phyloP scores from a whole-genome alignment of 2,888 invertebrate genomes.

The Osedax frankpressi region DNA sequence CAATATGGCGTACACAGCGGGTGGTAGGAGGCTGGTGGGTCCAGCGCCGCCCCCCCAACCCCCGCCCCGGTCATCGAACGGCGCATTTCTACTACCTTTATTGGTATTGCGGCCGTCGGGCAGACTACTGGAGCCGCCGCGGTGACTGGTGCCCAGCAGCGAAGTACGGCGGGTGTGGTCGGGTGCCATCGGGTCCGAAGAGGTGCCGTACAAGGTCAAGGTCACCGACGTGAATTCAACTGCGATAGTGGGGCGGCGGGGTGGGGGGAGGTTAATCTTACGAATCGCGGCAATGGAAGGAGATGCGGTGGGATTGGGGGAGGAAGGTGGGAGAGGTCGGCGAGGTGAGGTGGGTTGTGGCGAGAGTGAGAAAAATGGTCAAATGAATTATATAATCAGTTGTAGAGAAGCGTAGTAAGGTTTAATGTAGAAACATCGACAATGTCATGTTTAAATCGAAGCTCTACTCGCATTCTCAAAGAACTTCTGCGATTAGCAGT shows the following conservation, averaged over 20 bases:
- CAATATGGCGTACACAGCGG: background rate
- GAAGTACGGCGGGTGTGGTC: background rate
- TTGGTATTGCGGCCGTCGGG: background rate
- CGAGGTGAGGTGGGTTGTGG: background rate
- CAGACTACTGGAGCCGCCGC: background rate
- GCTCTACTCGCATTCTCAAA: too few species aligned
- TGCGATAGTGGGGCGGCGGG: background rate
- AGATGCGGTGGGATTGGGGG: background rate
- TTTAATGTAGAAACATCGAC: too few species aligned
- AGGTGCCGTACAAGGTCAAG: slow-evolving; percentile 79
- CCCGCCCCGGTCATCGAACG: background rate
- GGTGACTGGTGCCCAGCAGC: background rate
- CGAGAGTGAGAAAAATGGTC: background rate
- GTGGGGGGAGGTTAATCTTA: background rate
- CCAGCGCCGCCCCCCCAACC: background rate
- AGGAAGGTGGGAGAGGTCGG: background rate
- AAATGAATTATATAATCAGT: too few species aligned
- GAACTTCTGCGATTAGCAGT: too few species aligned
- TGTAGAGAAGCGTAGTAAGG: background rate
- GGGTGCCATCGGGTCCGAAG: slow-evolving; percentile 27
- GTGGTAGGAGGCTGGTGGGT: background rate
- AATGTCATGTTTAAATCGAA: too few species aligned
- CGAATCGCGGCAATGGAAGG: background rate
- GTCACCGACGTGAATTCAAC: slow-evolving; percentile 57
- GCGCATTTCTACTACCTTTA: background rate